Conservation (phyloP, 2,113 vertebrate genomes). For the Chelonoidis abingdonii region DNA sequence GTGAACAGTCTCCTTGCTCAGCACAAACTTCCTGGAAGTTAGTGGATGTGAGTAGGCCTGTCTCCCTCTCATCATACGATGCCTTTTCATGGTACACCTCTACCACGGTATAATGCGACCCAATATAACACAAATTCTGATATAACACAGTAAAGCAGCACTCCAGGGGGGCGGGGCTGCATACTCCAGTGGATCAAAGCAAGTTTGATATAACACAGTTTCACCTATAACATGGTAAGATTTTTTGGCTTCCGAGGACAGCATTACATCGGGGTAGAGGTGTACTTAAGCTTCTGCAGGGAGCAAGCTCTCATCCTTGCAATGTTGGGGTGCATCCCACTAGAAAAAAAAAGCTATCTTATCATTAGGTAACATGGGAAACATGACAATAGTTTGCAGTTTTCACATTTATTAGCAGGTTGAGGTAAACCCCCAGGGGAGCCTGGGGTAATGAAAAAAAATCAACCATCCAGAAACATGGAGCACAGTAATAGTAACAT, state of each 20-base stretch:
- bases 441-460: neutral
- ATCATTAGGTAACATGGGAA: fast-evolving
- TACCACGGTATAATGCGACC: too few species aligned
- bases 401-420: neutral
- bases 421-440: neutral
- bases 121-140: too few species aligned
- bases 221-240: too few species aligned
- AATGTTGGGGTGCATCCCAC: fast-evolving
- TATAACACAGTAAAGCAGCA: too few species aligned
- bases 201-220: too few species aligned
- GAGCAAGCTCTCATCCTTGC: neutral
- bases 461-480: neutral
- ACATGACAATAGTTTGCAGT: neutral
- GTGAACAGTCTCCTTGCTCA: neutral
- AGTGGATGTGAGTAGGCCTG: neutral
- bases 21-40: neutral
- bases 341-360: neutral
- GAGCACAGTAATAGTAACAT: neutral
- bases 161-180: too few species aligned
- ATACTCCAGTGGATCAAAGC: too few species aligned
- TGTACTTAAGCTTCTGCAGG: neutral
- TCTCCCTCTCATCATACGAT: neutral
- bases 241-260: too few species aligned
- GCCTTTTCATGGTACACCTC: neutral
- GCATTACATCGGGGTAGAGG: too few species aligned